Evolutionary conservation across 2,113 vertebrate species (phyloP).

Genomic region (Eulemur rufifrons): DNA sequence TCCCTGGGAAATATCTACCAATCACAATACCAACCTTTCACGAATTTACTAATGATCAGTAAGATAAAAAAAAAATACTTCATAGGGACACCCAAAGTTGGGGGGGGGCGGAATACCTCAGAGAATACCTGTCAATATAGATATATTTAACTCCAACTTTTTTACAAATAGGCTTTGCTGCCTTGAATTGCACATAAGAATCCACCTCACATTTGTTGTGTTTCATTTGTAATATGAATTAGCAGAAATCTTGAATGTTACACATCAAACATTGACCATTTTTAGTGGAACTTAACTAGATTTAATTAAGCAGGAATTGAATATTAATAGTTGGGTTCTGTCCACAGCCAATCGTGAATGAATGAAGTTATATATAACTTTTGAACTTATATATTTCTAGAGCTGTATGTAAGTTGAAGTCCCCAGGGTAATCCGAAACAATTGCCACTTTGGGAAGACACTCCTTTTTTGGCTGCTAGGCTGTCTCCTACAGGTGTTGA

Average conservation of each 20-base stretch:
- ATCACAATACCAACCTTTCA: background rate
- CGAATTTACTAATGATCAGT: background rate
- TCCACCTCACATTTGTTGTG: background rate
- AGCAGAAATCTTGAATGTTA: constrained; percentile 20
- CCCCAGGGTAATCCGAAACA: background rate
- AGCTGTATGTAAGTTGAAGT: background rate
- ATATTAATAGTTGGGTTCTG: background rate
- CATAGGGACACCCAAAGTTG: too few species aligned
- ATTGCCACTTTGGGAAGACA: background rate
- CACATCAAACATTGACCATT: background rate
- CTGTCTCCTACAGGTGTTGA: background rate
- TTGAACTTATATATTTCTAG: background rate
- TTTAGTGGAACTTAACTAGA: background rate
- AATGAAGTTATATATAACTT: background rate
- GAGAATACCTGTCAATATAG: background rate
- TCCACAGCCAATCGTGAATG: background rate
- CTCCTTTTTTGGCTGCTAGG: background rate
- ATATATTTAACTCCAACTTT: background rate
- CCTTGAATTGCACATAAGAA: background rate
- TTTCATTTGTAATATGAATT: constrained; percentile 46
- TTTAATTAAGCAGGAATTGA: background rate
- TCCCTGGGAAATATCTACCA: background rate
- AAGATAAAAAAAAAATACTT: background rate
- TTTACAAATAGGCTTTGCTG: background rate
- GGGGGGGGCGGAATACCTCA: background rate